Conservation (phyloP, 2,888 invertebrate genomes). For the Cyaniris semiargus region DNA sequence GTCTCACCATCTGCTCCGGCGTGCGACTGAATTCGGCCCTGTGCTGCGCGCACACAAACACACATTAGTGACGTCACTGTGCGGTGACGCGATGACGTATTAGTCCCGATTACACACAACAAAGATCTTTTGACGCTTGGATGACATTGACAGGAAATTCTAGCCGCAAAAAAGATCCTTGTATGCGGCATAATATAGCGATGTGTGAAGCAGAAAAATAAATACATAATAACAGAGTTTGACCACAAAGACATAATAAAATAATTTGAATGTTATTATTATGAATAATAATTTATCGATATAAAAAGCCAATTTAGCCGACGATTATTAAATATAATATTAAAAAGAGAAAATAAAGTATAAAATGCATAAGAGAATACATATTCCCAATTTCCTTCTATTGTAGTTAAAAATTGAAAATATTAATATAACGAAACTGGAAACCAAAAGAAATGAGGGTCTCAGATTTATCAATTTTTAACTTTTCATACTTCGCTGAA, state of each 20-base stretch:
- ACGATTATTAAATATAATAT: no score
- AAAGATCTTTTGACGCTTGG: background rate
- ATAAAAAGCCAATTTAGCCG: background rate
- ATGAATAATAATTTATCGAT: background rate
- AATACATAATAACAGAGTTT: background rate
- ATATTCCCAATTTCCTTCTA: no score
- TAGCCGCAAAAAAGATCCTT: background rate
- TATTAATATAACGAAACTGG: no score
- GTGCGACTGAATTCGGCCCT: conserved; percentile 71
- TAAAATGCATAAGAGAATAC: no score
- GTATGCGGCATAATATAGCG: background rate
- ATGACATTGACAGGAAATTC: no score
- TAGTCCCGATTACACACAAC: conserved; percentile 5
- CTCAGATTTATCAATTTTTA: no score
- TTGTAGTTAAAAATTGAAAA: no score
- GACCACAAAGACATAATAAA: background rate
- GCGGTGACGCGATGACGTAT: conserved; percentile 37
- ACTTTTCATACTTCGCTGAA: no score
- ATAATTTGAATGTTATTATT: background rate
- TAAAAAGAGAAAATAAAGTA: no score
- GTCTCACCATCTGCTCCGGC: conserved; percentile 73
- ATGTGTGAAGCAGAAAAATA: background rate
- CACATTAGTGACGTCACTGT: conserved; percentile 50
- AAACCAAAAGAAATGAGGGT: no score
- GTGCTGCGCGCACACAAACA: conserved; percentile 67